Conservation (phyloP, 1,140 invertebrate genomes). For the Xylocopa sonorina region DNA sequence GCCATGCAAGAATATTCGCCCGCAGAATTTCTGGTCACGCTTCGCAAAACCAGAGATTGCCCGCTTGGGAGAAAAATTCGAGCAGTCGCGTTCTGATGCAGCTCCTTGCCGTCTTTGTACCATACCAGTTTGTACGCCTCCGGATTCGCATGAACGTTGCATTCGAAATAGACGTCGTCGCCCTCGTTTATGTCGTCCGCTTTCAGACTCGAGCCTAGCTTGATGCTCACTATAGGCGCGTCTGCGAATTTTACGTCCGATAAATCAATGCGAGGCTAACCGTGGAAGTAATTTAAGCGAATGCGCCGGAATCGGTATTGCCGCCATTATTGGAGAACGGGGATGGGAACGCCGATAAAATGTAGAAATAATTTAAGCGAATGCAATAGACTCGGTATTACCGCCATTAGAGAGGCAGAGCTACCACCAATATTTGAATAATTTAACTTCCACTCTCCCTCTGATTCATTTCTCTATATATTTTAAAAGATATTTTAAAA, state of each 20-base stretch:
- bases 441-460: too few relatives aligned
- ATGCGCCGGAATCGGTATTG: background rate
- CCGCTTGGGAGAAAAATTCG: constrained; percentile 90
- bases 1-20: constrained; percentile 92
- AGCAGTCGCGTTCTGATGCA: constrained; percentile 90
- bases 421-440: too few relatives aligned
- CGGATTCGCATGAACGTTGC: constrained; percentile 93
- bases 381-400: too few relatives aligned
- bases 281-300: background rate
- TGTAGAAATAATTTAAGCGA: too few relatives aligned
- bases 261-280: background rate
- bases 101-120: constrained; percentile 89
- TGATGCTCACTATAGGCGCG: constrained; percentile 89
- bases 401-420: too few relatives aligned
- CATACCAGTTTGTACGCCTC: constrained; percentile 90
- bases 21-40: constrained; percentile 89
- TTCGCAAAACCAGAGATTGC: constrained; percentile 92
- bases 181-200: constrained; percentile 94
- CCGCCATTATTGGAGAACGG: background rate
- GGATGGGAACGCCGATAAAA: too few relatives aligned
- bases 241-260: constrained; percentile 83
- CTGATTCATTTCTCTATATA: too few relatives aligned
- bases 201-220: constrained; percentile 90
- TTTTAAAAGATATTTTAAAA: too few relatives aligned
- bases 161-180: constrained; percentile 96